phyloP scores from a whole-genome alignment of 1,140 invertebrate species.

The Ganaspis sp. region DNA sequence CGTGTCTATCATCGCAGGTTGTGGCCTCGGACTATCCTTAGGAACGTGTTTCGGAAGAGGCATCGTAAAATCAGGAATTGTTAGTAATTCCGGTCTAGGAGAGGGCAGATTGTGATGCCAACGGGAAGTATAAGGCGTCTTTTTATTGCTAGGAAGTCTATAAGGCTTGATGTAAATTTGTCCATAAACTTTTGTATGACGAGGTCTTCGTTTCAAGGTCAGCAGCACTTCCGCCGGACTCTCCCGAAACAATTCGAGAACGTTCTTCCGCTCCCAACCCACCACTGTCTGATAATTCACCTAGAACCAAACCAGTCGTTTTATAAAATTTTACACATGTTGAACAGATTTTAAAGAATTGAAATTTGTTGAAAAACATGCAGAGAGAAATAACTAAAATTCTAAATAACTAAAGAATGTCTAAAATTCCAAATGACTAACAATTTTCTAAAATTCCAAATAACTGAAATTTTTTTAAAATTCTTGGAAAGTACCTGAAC shows the following conservation, averaged over 20 bases:
- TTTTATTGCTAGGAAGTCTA: conserved; percentile 85
- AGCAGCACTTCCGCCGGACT: conserved; percentile 88
- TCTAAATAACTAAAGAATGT: too few species aligned
- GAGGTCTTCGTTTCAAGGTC: conserved; percentile 89
- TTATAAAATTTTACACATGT: too few species aligned
- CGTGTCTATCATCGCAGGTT: conserved; percentile 67
- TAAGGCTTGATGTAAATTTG: conserved; percentile 90
- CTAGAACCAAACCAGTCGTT: conserved; percentile 71
- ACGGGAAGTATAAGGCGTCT: conserved; percentile 79
- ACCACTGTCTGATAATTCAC: conserved; percentile 95
- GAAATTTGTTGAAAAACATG: too few species aligned
- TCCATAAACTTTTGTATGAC: conserved; percentile 89
- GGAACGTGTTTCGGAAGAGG: conserved; percentile 78
- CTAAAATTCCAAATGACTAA: too few species aligned
- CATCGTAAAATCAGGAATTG: conserved; percentile 81
- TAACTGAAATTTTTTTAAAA: too few species aligned
- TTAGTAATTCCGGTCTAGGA: conserved; percentile 80
- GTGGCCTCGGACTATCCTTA: conserved; percentile 48
- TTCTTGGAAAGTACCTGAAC: conserved; percentile 86
- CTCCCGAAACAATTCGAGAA: conserved; percentile 86
- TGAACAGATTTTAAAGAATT: too few species aligned
- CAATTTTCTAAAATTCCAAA: too few species aligned
- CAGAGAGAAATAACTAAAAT: too few species aligned
- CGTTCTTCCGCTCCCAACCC: conserved; percentile 90
- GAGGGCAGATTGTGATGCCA: conserved; percentile 83